phyloP scores from a whole-genome alignment of 37 sponge, comb jelly and placozoan genomes.

The Aphrocallistes beatrix region DNA sequence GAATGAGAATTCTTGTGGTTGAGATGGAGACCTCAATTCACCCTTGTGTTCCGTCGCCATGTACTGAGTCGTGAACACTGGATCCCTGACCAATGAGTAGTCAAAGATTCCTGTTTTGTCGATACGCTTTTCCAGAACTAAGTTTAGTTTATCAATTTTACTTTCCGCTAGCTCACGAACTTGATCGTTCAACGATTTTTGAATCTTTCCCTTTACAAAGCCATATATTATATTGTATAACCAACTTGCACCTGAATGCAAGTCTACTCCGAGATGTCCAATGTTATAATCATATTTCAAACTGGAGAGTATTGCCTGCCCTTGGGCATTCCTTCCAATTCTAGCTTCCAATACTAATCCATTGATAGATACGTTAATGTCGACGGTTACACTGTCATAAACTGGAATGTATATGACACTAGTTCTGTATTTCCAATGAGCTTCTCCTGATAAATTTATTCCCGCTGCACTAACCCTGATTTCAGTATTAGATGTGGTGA shows the following conservation, averaged over 20 bases:
- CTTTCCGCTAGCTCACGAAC: slow-evolving; percentile 35
- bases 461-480: slow-evolving; percentile 40
- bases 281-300: slow-evolving; percentile 49
- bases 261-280: slow-evolving; percentile 45
- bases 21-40: slow-evolving; percentile 41
- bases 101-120: slow-evolving; percentile 44
- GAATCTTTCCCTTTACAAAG: slow-evolving; percentile 40
- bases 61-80: slow-evolving; percentile 41
- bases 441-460: slow-evolving; percentile 30
- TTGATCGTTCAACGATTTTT: slow-evolving; percentile 48
- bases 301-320: slow-evolving; percentile 52
- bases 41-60: slow-evolving; percentile 69
- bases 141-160: slow-evolving; percentile 61
- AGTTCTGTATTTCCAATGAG: slow-evolving; percentile 74
- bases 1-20: slow-evolving; percentile 58
- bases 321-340: slow-evolving; percentile 40
- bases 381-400: slow-evolving; percentile 14
- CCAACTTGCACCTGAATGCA: slow-evolving; percentile 86
- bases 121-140: slow-evolving; percentile 57
- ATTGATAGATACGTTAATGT: background rate
- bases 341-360: background rate
- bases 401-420: slow-evolving; percentile 60
- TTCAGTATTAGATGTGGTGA: slow-evolving; percentile 38
- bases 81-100: slow-evolving; percentile 39
- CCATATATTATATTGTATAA: slow-evolving; percentile 66